Base-by-base conservation (phyloP, 2,888 invertebrate species). In the Eulithis testata region DNA sequence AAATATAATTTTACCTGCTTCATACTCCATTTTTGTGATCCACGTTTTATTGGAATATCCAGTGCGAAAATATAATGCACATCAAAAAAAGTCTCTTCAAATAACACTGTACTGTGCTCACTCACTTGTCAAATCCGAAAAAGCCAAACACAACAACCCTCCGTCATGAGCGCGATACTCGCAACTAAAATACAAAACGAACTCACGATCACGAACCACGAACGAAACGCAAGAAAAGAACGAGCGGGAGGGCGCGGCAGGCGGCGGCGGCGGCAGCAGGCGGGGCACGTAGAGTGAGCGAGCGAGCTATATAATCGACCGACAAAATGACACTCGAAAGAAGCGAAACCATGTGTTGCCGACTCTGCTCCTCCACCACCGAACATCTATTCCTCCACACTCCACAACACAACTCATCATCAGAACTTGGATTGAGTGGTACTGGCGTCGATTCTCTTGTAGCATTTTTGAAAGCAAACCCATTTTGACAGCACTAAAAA, bases 151-250 rank as follows among this genome's bases (percentile, higher is more conserved):
- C 78, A 82, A 84, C 84, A 78, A 86, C 83, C 80, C 76, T 77
- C 79, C 80, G 72, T 81, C 84, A 82, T 84, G 88, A 88, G 87
- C 84, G 87, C 88, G 85, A 87, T 86, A 84, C 84, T 83, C 84
- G 85, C 87, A 81, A 87, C 88, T 85, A 80, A 54, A 80, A 78
- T 61, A 56, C 59, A 65, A 40, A 50, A 21, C 40, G 58, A 50
- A 37, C 36, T 31, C 21, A 21, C 21, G 21, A 21, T 21, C 21
- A 21, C 21, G 21, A 11, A 27, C 3, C 37, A 45, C 59, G 62
- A 66, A 31, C 63, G 43, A 44, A 44, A 40, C 37, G 50, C 50
- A 11, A 27, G 49, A 11, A 51, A 51, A 27, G 50, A 51, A 6
- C 51, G 51, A 51, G n/a, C 51, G 21, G 21, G 49, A 8, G 14